Percentiles rank a stretch among this genome's conserved stretches.
phyloP scores from a whole-genome alignment of 2,888 invertebrate genomes.

The Octonoba sinensis region DNA sequence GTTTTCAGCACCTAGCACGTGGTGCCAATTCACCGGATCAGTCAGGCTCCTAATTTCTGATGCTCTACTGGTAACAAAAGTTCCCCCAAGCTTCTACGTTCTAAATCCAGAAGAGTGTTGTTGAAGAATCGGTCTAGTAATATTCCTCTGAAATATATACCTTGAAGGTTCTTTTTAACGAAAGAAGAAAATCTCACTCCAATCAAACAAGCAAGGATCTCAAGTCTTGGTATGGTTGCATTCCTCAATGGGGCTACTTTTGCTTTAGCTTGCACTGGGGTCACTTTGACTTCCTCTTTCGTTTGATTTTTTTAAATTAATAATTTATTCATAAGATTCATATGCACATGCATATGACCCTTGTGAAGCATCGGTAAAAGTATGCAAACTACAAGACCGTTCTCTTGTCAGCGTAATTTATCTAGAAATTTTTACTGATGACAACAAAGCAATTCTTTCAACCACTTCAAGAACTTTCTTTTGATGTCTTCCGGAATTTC shows the following conservation, averaged over 20 bases:
- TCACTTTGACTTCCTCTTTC: background rate
- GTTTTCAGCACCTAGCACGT: background rate
- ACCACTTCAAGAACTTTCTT: too few relatives aligned
- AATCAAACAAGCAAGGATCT: background rate
- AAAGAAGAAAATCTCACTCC: background rate
- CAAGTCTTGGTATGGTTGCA: background rate
- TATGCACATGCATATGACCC: too few relatives aligned
- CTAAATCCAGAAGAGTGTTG: background rate
- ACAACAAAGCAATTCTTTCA: too few relatives aligned
- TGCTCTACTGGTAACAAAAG: background rate
- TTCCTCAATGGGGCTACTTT: background rate
- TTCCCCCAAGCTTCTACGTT: background rate
- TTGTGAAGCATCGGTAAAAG: too few relatives aligned
- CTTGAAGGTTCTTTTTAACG: background rate
- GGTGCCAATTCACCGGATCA: conserved; percentile 4
- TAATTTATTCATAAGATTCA: too few relatives aligned
- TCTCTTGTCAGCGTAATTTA: too few relatives aligned
- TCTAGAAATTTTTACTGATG: too few relatives aligned
- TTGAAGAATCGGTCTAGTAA: background rate
- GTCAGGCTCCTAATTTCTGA: background rate
- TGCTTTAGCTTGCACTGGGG: background rate
- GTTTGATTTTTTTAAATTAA: too few relatives aligned
- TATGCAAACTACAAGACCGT: too few relatives aligned
- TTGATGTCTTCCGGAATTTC: too few relatives aligned
- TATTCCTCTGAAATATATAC: background rate